Evolutionary conservation across 2,888 invertebrate species (phyloP), one percentile per base, ranked within the genome.

Genomic region (Lasius fuliginosus): DNA sequence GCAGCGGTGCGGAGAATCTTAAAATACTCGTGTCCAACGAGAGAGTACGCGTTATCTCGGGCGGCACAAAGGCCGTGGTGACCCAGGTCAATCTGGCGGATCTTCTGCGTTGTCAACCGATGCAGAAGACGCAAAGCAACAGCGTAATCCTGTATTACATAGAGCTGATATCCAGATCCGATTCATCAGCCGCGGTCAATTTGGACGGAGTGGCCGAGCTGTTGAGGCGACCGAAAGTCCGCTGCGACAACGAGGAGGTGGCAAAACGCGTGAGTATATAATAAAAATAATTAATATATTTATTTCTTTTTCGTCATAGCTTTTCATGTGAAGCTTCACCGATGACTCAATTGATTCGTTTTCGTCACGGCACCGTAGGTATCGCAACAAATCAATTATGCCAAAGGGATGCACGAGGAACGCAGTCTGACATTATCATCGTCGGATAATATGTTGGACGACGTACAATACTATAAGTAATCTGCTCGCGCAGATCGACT

Each of bases 371-470:
- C 3, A 40, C 85, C 88, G 0, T 91, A 96, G 96, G 96, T 96
- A n/a, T 96, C 97, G 40, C 97, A 97, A 89, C 97, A 98, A 96
- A 98, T 99, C 87, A 98, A 98, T 93, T 98, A 98, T 95, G 99
- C 99, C 82, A 97, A 98, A 94, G 97, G 97, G 92, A 96, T 98
- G 93, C 97, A 97, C 95, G 97, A 98, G 94, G 98, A 99, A 95
- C 96, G 97, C 87, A 96, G 96, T 92, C 97, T 98, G 94, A 98
- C 98, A 79, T 95, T 97, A 88, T 95, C 94, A 84, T 95, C 94
- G 6, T 95, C 94, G 42, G 95, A 95, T 86, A 95, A 94, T 74
- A 94, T 95, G 92, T 86, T 95, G 58, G 95, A 95, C 58, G 94
- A 94, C 76, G 93, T 94, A 79, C 92, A 94, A 62, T 92, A 91